Base-by-base conservation (phyloP, 2,888 invertebrate species). In the Resseliella maxima region DNA sequence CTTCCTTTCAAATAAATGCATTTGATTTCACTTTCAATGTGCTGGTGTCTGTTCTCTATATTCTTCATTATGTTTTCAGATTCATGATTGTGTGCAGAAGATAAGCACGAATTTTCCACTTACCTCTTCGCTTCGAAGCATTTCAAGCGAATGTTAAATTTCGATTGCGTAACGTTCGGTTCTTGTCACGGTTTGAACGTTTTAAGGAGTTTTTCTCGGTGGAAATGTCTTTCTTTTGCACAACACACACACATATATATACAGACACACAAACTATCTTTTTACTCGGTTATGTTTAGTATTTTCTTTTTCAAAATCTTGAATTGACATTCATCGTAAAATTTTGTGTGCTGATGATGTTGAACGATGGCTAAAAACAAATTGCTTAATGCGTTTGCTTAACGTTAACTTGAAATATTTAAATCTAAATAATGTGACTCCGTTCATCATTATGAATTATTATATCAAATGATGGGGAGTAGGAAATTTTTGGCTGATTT, bases 1-100 rank as follows among this genome's bases (percentile, higher is more conserved):
- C 59, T 24, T 24, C 2, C 15, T 50, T 18, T 50, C 10, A 50
- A 50, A 59, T 15, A 72, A 72, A 72, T 72, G 72, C 72, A 72
- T 72, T 72, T 72, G 31, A 21, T 72, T 72, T 72, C 72, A 72
- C 72, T 72, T 72, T 35, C 72, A 72, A 72, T 72, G 72, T 72
- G 72, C 59, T 27, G 5, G 31, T 72, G 72, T 24, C n/a, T 41
- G 41, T 8, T 50, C 50, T 50, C 2, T 10, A 21, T 50, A 18
- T 41, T 8, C 12, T 41, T 41, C 41, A 8, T 41, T 41, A 8
- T 5, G 41, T 6, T 50, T 50, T n/a, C n/a, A n/a, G n/a, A n/a
- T n/a, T n/a, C n/a, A 12, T 59, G 59, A 59, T n/a, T 27, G 21
- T 31, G 72, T 21, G 35, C 72, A 31, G 12, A 72, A 72, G 12